A percentile compares a stretch with the other conserved stretches of the same genome.
phyloP scores from a whole-genome alignment of 2,888 invertebrate species.

The Pemphredon lugubris region DNA sequence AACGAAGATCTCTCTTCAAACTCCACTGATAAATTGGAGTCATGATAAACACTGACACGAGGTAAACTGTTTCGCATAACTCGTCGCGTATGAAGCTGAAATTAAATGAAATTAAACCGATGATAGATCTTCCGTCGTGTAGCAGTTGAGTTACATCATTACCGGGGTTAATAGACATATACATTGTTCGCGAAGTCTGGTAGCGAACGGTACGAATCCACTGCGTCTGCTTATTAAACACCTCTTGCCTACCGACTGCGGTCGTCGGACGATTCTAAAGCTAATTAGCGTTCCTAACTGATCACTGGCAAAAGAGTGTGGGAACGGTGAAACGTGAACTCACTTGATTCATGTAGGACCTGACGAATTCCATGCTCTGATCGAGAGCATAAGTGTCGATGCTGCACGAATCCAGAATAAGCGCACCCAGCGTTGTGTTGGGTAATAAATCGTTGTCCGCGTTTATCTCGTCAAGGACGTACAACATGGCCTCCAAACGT shows the following conservation, averaged over 20 bases:
- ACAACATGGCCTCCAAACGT: conserved; percentile 87
- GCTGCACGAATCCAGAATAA: conserved; percentile 82
- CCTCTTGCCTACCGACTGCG: neutral
- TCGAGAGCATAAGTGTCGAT: conserved; percentile 87
- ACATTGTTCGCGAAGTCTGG: neutral
- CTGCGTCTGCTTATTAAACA: neutral
- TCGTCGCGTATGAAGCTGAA: no score
- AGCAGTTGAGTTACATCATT: neutral
- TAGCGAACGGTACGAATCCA: neutral
- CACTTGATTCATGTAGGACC: conserved; percentile 84
- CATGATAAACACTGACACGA: no score
- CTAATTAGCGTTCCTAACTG: neutral
- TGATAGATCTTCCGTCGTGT: neutral
- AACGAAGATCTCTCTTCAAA: no score
- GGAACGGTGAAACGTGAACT: conserved; percentile 25
- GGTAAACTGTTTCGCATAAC: no score
- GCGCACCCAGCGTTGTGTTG: conserved; percentile 83
- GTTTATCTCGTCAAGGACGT: conserved; percentile 86
- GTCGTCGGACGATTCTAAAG: neutral
- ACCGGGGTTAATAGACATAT: no score
- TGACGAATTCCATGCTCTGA: conserved; percentile 86
- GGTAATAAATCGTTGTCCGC: conserved; percentile 83
- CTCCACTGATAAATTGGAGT: no score
- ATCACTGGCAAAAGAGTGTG: neutral
- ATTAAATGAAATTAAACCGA: neutral